Percentiles rank a stretch among this genome's conserved stretches.
Evolutionary conservation across 2,113 vertebrate genomes (phyloP).

Genomic region (Elaphurus davidianus): DNA sequence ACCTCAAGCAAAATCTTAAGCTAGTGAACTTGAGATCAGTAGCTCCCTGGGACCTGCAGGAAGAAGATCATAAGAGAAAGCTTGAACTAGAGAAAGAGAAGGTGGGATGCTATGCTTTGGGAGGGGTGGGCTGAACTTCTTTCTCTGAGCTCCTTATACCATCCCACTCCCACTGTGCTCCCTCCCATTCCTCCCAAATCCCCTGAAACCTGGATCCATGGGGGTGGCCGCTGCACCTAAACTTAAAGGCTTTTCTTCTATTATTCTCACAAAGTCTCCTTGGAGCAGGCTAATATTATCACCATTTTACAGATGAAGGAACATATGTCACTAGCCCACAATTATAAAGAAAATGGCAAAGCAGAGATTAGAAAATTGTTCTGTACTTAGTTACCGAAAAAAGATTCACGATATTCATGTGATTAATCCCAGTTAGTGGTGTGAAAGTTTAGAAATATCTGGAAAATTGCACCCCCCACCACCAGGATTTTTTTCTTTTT

Average conservation of each 20-base stretch:
- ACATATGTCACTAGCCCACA: constrained; percentile 58
- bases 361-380: constrained; percentile 60
- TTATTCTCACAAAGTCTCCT: constrained; percentile 49
- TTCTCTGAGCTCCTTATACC: neutral
- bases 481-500: neutral
- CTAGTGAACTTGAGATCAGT: neutral
- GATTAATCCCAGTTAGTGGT: constrained; percentile 57
- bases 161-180: neutral
- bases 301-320: constrained; percentile 54
- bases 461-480: neutral
- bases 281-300: constrained; percentile 59
- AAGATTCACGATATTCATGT: constrained; percentile 14
- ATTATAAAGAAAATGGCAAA: constrained; percentile 66
- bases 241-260: constrained; percentile 26
- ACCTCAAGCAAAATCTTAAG: neutral
- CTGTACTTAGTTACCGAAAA: constrained; percentile 58
- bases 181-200: neutral
- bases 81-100: neutral
- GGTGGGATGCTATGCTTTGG: neutral
- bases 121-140: neutral
- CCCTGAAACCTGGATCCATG: neutral
- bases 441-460: constrained; percentile 34
- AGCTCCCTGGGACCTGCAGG: neutral
- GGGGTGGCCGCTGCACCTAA: constrained; percentile 27
- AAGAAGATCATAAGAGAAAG: neutral